These are phyloP conservation scores for Schizaphis graminum DNA, from an alignment of 2,888 invertebrate species.

Conservation along the genomic window DNA sequence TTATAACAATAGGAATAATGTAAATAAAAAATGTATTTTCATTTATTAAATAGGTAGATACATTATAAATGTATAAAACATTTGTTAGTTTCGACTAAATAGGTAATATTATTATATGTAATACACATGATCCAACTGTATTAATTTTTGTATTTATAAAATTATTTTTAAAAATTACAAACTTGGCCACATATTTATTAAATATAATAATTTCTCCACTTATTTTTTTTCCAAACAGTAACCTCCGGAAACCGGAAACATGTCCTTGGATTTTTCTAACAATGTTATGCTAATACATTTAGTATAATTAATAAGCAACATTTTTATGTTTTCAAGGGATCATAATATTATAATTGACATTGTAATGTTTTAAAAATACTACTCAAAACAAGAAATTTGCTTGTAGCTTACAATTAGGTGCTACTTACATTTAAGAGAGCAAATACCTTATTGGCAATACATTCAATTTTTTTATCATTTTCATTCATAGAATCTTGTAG, in stretches of 20 bases:
- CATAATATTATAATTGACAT: background rate
- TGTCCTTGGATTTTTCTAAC: background rate
- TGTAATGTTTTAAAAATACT: background rate
- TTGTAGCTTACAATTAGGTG: background rate
- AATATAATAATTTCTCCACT: background rate
- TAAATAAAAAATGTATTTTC: background rate
- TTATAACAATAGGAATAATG: background rate
- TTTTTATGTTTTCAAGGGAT: background rate
- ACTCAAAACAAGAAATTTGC: background rate
- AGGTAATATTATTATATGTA: background rate
- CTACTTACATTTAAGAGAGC: background rate
- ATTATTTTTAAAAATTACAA: background rate
- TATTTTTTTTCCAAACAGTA: background rate
- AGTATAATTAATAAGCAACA: background rate
- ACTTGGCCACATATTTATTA: background rate
- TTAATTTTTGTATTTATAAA: background rate
- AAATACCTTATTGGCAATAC: background rate
- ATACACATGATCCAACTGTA: background rate
- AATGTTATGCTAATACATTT: background rate
- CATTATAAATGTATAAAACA: background rate
- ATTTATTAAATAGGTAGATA: background rate
- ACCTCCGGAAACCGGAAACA: slow-evolving; percentile 11
- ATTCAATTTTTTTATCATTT: too few species aligned
- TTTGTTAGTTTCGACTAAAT: background rate
- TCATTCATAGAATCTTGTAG: too few species aligned